Evolutionary conservation across 2,797 vertebrate species (phyloP), one percentile per base, ranked within the genome.

Genomic region (Melopsittacus undulatus): DNA sequence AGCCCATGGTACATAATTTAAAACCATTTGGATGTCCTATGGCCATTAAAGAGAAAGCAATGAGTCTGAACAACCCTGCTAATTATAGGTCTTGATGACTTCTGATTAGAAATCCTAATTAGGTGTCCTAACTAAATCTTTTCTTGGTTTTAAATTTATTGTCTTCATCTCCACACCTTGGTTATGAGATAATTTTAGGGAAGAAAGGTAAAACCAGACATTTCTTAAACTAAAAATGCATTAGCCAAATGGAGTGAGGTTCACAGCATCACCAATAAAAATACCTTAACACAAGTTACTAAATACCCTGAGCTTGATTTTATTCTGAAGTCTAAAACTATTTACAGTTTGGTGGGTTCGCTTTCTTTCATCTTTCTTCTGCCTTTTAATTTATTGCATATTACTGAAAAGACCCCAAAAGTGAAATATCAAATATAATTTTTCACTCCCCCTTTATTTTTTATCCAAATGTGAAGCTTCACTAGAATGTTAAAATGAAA

Each of bases 91-190:
- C 95, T 96, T 97, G 97, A 97, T 97, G 97, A 97, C 87, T 96
- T 92, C 95, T 98, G 96, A 97, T 97, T 97, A 97, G 95, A 96
- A 97, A 96, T 84, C 95, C 95, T 97, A 97, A 98, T 98, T 97
- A 98, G 96, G 87, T 95, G 90, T 96, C 96, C 84, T 95, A 94
- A 96, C 84, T 96, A 97, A 97, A 97, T 96, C 91, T 96, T 97
- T 93, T 96, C 79, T 96, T 94, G 69, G 51, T 95, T 96, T 92
- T 36, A 89, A 96, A 96, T 97, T 74, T 95, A 94, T 97, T 95
- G 80, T 96, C 93, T 95, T 97, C 84, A 83, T 91, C 87, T 90
- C 75, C 91, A 92, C 83, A 93, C 93, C 76, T 94, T 94, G 45
- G 76, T 96, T 93, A 83, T 89, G 45, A 59, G 76, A 77, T 88